Evolutionary conservation across 2,113 vertebrate genomes (phyloP), one percentile per base, ranked within the genome.

Genomic region (Lampris incognitus): DNA sequence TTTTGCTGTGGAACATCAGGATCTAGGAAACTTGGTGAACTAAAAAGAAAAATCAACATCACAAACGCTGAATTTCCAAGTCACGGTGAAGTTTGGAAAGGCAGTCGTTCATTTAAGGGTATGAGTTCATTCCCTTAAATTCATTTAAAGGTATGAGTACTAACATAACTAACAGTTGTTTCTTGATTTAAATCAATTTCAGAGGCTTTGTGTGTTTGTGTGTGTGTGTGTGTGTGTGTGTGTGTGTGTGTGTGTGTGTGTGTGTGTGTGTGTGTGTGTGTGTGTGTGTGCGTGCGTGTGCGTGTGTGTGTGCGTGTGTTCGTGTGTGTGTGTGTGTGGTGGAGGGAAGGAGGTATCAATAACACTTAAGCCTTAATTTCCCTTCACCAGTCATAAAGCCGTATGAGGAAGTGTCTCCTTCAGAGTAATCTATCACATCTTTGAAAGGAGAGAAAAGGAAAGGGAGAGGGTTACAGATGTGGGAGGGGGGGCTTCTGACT

Each of bases 401-500:
- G 50, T 62, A 5, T 44, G 69, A 76, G 69, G 78, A 78, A 72
- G 65, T 79, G 83, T 50, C 7, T 60, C 48, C 57, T 75, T 67
- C 38, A 67, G 62, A 85, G 77, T 42, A 49, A 88, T 88, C 74
- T 52, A 85, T 87, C 59, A 81, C 69, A 61, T 78, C 77, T 84
- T 85, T 86, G 75, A 82, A 84, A 85, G 38, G 55, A 56, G 59
- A 58, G 42, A n/a, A 65, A 68, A 24, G 38, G 38, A 10, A 40
- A 37, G n/a, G 8, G n/a, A 42, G 81, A 57, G 67, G 72, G 69
- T 51, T 80, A 39, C 85, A 89, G 85, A 89, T 91, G 92, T 88
- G 85, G 87, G 87, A 90, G 83, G 84, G 90, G 44, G 83, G 87
- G 70, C 68, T 89, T 89, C 88, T 89, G 89, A 94, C 92, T 88